Percentiles rank a stretch among this genome's conserved stretches.
Conservation (phyloP, 2,888 invertebrate species). For the Amitus sp. region DNA sequence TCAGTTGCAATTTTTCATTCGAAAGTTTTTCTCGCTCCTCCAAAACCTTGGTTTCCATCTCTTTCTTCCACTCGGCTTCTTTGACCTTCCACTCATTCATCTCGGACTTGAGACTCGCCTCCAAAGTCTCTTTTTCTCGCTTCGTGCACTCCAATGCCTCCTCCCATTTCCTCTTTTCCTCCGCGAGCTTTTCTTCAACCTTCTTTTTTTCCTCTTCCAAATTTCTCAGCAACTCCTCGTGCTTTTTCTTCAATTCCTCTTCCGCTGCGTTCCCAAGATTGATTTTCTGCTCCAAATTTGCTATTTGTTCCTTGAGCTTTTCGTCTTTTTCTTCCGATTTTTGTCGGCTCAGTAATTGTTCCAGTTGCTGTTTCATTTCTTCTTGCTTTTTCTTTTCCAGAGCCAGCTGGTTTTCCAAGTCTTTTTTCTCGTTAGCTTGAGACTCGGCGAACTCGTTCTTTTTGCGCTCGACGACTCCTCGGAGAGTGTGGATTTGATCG, state of each 20-base stretch:
- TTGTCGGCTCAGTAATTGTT: slow-evolving; percentile 65
- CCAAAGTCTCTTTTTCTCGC: slow-evolving; percentile 66
- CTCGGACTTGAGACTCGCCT: slow-evolving; percentile 67
- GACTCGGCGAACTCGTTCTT: slow-evolving; percentile 48
- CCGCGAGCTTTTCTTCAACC: slow-evolving; percentile 66
- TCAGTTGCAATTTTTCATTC: slow-evolving; percentile 59
- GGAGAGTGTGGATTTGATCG: slow-evolving; percentile 29
- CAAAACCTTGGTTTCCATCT: slow-evolving; percentile 64
- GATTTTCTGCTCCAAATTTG: slow-evolving; percentile 65
- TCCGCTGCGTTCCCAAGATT: slow-evolving; percentile 58
- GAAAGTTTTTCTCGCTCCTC: slow-evolving; percentile 63
- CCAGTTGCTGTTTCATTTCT: slow-evolving; percentile 65
- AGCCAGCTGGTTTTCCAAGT: slow-evolving; percentile 66
- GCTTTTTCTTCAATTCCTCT: slow-evolving; percentile 66
- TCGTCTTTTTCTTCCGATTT: slow-evolving; percentile 67
- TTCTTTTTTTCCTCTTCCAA: slow-evolving; percentile 68
- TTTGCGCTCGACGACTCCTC: slow-evolving; percentile 49
- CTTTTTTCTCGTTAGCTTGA: slow-evolving; percentile 56
- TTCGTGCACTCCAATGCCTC: slow-evolving; percentile 64
- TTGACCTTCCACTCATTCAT: slow-evolving; percentile 65
- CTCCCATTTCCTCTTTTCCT: slow-evolving; percentile 69
- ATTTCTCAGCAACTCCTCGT: slow-evolving; percentile 66
- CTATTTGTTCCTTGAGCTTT: slow-evolving; percentile 67
- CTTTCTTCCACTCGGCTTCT: slow-evolving; percentile 58
- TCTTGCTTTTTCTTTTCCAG: slow-evolving; percentile 67